These are phyloP conservation scores for Zapornia atra DNA, from an alignment of 2,113 vertebrate genomes.

Conservation along the genomic window DNA sequence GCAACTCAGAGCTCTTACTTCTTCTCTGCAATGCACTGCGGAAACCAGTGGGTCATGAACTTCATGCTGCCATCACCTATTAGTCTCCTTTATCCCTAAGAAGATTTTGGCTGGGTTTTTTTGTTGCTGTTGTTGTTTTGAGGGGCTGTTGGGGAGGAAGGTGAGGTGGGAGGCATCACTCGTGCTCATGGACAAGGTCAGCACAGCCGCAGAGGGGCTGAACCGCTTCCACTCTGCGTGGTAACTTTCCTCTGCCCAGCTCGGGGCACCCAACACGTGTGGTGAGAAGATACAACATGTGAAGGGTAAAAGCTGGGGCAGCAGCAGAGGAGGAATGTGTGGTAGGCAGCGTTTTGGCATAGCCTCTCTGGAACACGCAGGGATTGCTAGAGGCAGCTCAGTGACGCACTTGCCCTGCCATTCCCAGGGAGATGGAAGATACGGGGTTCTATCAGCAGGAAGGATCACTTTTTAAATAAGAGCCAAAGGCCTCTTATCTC, in stretches of 20 bases:
- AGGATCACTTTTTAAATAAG: conserved; percentile 43
- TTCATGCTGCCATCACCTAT: neutral
- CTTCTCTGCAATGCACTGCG: neutral
- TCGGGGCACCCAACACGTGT: neutral
- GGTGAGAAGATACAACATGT: neutral
- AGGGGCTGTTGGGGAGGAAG: too few relatives aligned
- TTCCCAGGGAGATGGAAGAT: conserved; percentile 67
- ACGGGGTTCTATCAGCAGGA: conserved; percentile 29
- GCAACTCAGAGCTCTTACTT: neutral
- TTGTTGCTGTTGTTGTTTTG: neutral
- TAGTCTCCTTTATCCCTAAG: neutral
- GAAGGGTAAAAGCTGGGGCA: neutral
- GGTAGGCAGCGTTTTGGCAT: neutral
- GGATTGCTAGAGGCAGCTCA: conserved; percentile 12
- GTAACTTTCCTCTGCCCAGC: neutral
- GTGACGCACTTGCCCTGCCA: conserved; percentile 43
- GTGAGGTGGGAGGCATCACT: neutral
- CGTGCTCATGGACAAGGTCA: neutral
- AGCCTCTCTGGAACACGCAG: neutral
- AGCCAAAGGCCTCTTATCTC: conserved; percentile 56
- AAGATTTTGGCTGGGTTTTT: neutral
- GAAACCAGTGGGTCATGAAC: neutral
- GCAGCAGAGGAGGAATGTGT: neutral
- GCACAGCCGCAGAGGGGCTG: accelerated
- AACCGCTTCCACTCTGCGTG: neutral